Percentiles rank a stretch among this genome's conserved stretches.
Conservation (phyloP, 2,888 invertebrate species). For the Drosophila siamana region DNA sequence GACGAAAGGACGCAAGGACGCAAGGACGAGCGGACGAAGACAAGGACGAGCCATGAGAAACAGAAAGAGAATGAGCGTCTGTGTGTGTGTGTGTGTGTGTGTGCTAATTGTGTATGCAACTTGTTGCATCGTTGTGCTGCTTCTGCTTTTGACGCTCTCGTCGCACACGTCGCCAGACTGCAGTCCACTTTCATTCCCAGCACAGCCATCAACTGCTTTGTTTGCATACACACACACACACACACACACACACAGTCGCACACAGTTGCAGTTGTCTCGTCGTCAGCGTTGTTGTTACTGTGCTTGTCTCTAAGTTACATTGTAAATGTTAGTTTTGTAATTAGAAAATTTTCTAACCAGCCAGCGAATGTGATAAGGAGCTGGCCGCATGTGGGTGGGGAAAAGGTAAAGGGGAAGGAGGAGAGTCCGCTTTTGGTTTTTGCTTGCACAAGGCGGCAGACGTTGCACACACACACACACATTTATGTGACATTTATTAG, state of each 20-base stretch:
- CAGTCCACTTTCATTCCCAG: constrained; percentile 38
- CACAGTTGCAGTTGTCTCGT: constrained; percentile 14
- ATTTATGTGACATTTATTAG: constrained; percentile 75
- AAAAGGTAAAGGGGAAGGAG: background rate
- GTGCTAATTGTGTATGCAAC: constrained; percentile 81
- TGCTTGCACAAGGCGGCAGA: constrained; percentile 6
- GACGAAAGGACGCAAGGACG: too few relatives aligned
- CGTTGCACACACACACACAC: constrained; percentile 18
- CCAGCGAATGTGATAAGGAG: constrained; percentile 59
- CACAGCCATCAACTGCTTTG: constrained; percentile 48
- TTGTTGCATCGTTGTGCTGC: constrained; percentile 67
- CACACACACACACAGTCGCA: constrained; percentile 22
- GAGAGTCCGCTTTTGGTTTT: background rate
- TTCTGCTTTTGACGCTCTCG: constrained; percentile 45
- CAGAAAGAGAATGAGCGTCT: constrained; percentile 20
- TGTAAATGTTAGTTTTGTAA: constrained; percentile 81
- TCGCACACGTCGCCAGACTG: constrained; percentile 28
- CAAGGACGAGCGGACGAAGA: background rate
- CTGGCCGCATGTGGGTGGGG: constrained; percentile 31
- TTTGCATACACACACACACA: constrained; percentile 41
- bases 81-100: constrained; percentile 35
- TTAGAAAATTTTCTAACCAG: constrained; percentile 76
- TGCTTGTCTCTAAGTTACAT: constrained; percentile 72
- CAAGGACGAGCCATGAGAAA: constrained; percentile 9
- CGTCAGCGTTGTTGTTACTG: constrained; percentile 40